A percentile compares a stretch with the other conserved stretches of the same genome.
These are phyloP conservation scores for Rhopalosiphum padi DNA, from an alignment of 1,140 invertebrate genomes.

Conservation along the genomic window DNA sequence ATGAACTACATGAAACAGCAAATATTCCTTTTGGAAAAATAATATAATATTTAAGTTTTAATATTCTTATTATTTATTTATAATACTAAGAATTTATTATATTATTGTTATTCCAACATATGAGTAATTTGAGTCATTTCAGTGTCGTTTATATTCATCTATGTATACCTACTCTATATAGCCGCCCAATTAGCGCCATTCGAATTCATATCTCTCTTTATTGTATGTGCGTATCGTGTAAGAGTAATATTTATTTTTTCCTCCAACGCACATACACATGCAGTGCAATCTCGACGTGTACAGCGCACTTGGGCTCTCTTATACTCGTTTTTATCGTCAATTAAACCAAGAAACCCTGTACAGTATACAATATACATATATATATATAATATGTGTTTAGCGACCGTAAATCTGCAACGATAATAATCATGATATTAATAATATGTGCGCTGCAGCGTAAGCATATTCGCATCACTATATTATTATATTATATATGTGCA, in stretches of 20 bases:
- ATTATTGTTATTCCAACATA: background rate
- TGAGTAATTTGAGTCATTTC: no score
- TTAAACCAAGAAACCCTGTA: slow-evolving; percentile 14
- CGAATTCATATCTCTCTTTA: background rate
- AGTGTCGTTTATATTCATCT: background rate
- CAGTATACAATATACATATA: background rate
- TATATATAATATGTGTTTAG: slow-evolving; percentile 10
- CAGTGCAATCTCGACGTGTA: background rate
- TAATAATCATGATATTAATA: background rate
- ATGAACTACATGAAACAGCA: background rate
- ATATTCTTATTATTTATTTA: no score
- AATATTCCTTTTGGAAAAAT: background rate
- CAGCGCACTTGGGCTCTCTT: background rate
- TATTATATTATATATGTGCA: background rate
- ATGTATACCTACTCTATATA: background rate
- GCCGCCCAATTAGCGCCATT: background rate
- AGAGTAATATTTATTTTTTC: background rate
- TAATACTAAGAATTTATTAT: background rate
- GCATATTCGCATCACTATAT: background rate
- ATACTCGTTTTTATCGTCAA: background rate
- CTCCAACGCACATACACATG: background rate
- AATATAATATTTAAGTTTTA: background rate
- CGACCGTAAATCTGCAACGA: slow-evolving; percentile 20
- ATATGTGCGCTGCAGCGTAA: background rate
- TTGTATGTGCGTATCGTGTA: background rate